These are phyloP conservation scores for Caenorhabditis plicata DNA, from an alignment of 2,888 invertebrate species.

Conservation along the genomic window DNA sequence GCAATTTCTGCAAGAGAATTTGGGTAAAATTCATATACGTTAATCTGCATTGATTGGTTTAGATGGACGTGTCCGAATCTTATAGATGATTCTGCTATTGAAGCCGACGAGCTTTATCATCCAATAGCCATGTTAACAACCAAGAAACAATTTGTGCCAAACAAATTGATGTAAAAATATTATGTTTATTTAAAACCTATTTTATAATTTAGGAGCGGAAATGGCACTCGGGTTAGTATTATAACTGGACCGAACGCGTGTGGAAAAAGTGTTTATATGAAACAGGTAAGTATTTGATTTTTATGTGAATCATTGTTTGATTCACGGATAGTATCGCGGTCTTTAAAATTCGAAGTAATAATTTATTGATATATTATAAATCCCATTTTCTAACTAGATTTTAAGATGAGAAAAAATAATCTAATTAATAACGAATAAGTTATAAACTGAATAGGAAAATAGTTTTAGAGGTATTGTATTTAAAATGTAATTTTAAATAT, in stretches of 20 bases:
- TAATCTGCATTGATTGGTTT: too few relatives aligned
- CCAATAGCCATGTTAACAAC: conserved; percentile 22
- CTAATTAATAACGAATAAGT: too few relatives aligned
- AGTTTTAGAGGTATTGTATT: too few relatives aligned
- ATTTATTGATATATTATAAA: too few relatives aligned
- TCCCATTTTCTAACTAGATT: too few relatives aligned
- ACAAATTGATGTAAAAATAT: conserved; percentile 42
- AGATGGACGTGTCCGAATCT: conserved; percentile 74
- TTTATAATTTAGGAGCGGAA: conserved; percentile 58
- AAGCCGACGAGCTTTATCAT: conserved; percentile 32
- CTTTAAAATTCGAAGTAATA: too few relatives aligned
- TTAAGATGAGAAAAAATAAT: too few relatives aligned
- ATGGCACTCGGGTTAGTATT: conserved; percentile 74
- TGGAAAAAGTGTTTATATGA: conserved; percentile 88
- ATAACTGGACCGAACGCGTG: conserved; percentile 87
- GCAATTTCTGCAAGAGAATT: conserved; percentile 27
- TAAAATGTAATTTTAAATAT: too few relatives aligned
- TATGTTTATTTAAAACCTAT: neutral
- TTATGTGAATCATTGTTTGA: conserved; percentile 1
- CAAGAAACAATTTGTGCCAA: conserved; percentile 49
- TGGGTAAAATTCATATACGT: too few relatives aligned
- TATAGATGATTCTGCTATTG: conserved; percentile 66
- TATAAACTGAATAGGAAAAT: too few relatives aligned
- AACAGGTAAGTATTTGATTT: conserved; percentile 71
- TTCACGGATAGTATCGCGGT: too few relatives aligned